Base-by-base conservation (phyloP, 2,888 invertebrate genomes). In the Nemotelus pantherinus region DNA sequence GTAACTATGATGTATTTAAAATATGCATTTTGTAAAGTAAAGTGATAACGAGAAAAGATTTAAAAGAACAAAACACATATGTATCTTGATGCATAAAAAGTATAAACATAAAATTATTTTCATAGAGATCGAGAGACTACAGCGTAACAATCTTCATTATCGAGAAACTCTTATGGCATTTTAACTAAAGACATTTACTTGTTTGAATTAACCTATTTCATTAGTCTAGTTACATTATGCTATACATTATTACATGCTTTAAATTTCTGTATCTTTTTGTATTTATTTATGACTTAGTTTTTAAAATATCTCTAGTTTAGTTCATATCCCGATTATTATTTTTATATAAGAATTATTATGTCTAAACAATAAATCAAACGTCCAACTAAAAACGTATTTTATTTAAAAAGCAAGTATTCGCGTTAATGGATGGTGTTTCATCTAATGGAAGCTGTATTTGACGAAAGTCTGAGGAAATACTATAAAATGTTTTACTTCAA, bases 241-340 rank as follows among this genome's bases (percentile, higher is more conserved):
- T 48, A 41, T 55, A 43, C 43, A 60, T 74, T 72, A 72, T 58
- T 58, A 60, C 44, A 71, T 71, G 55, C 71, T 63, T 60, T 57
- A 48, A 48, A 39, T 74, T 74, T 74, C 55, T 43, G 71, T 74
- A 63, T 60, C 25, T 60, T 72, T 71, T 72, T 72, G 47, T 74
- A 74, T 74, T 74, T 74, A 74, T 74, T 74, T 60, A 74, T 74
- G 74, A 74, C n/a, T 48, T 74, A 74, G 74, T 60, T 74, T 63
- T 60, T 74, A 74, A 74, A 58, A 74, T 74, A 63, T 41, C 10
- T 74, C 41, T 74, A 60, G 50, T 74, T 74, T 74, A 74, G 74
- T 57, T 6, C 43, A 70, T 70, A 70, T 25, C 53, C 53, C 53
- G 44, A 74, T 57, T 74, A 60, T 74, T 74, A 50, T 74, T 74